Conservation (phyloP, 2,888 invertebrate genomes). For the Neocrepidodera transversa region DNA sequence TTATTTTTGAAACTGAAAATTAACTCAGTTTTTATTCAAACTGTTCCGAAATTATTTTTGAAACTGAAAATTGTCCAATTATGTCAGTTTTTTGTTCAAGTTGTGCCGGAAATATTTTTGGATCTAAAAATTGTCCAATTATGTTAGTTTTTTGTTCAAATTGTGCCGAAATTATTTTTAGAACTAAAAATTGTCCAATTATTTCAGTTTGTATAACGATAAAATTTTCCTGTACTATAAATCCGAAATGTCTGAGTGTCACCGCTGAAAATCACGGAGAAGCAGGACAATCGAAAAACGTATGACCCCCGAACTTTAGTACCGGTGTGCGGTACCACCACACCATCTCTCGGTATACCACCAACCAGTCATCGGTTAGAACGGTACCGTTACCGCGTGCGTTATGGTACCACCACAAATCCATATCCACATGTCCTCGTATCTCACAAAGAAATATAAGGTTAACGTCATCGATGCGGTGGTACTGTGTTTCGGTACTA, state of each 20-base stretch:
- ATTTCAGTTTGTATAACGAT: not conserved
- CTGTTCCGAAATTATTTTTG: too few species aligned
- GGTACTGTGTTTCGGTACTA: constrained; percentile 24
- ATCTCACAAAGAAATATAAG: constrained; percentile 41
- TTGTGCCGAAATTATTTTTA: too few species aligned
- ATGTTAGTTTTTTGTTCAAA: too few species aligned
- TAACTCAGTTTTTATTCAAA: too few species aligned
- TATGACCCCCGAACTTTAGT: constrained; percentile 39
- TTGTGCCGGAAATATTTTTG: too few species aligned
- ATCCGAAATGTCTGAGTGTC: constrained; percentile 28
- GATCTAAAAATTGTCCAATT: not conserved
- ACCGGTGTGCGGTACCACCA: constrained; percentile 28
- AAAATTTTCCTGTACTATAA: constrained; percentile 27
- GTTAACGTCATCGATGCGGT: constrained; percentile 29
- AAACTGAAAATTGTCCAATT: not conserved
- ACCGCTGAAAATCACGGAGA: constrained; percentile 30
- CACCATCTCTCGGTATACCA: constrained; percentile 26
- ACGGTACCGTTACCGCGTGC: constrained; percentile 37
- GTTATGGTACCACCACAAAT: constrained; percentile 32
- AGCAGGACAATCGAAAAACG: constrained; percentile 31
- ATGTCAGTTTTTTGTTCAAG: too few species aligned
- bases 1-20: too few species aligned
- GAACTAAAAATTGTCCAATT: not conserved
- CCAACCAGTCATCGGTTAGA: too few species aligned
- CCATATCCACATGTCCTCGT: constrained; percentile 32